Percentiles rank a stretch among this genome's conserved stretches.
Evolutionary conservation across 2,797 vertebrate species (phyloP).

Genomic region (Poecilia picta): DNA sequence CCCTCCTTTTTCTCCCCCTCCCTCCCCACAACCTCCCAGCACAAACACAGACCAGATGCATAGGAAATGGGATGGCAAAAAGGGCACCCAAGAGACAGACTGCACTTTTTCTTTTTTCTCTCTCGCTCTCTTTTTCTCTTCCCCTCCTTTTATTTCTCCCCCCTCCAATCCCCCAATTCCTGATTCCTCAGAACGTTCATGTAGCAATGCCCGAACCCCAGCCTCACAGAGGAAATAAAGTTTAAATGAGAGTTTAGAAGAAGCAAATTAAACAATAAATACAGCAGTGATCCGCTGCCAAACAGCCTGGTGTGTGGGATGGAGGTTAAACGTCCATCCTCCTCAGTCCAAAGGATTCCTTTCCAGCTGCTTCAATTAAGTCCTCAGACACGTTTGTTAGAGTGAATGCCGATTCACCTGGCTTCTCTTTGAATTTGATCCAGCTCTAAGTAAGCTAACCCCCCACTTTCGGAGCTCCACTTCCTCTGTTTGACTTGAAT

Average conservation of each 20-base stretch:
- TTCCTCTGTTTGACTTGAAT: constrained; percentile 40
- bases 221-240: constrained; percentile 82
- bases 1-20: constrained; percentile 58
- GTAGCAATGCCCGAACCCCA: constrained; percentile 80
- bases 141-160: constrained; percentile 44
- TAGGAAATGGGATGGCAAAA: constrained; percentile 90
- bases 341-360: constrained; percentile 64
- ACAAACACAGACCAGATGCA: constrained; percentile 88
- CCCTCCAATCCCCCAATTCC: constrained; percentile 35
- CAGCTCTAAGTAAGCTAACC: constrained; percentile 30
- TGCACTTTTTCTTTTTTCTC: constrained; percentile 71
- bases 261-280: constrained; percentile 79
- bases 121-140: constrained; percentile 62
- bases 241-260: constrained; percentile 82
- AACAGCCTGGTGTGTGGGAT: constrained; percentile 77
- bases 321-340: constrained; percentile 78
- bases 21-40: constrained; percentile 68
- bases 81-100: constrained; percentile 90
- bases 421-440: constrained; percentile 47
- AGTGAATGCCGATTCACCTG: constrained; percentile 44
- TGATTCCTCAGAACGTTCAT: constrained; percentile 78
- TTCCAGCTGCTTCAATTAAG: constrained; percentile 69
- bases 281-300: constrained; percentile 72
- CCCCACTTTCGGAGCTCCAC: constrained; percentile 15
- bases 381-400: constrained; percentile 46